Base-by-base conservation (phyloP, 2,113 vertebrate genomes). In the Ceyx cyanopectus region DNA sequence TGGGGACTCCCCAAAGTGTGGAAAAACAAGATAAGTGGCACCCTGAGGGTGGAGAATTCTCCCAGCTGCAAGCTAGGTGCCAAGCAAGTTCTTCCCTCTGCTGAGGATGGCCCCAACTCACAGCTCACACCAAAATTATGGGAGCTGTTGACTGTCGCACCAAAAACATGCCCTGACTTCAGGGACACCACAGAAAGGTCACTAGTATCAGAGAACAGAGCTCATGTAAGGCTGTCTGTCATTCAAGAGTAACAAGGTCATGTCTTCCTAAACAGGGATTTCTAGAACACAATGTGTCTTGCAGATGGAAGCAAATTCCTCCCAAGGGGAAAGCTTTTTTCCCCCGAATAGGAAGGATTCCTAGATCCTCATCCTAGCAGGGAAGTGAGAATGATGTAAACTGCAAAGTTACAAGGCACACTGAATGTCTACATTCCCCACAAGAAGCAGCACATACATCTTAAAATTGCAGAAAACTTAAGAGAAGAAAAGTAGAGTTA, bases 61-160 rank as follows among this genome's bases (percentile, higher is more conserved):
- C 20, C 17, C 19, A 67, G 12, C 29, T 34, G 48, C 0, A 1
- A 13, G 2, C 3, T 48, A 12, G 13, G 12, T 53, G 56, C 6
- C 1, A 2, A 37, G 7, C 18, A 61, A 73, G 14, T 60, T 65
- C 22, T 17, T 43, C 7, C 1, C 3, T 5, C 17, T 68, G 16
- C 22, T 46, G 14, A 56, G 41, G 21, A 11, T 0, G 10, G 14
- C 1, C 29, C 27, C 8, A 17, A 5, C 29, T 56, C 0, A 0
- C 27, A 53, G 41, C 26, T 89, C 27, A 26, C 45, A 12, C 4
- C 1, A 1, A 2, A n/a, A 9, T 67, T 45, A 45, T 0, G 0
- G 20, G 5, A 58, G 3, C 19, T 37, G 48, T 23, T 54, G 41
- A 29, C 7, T 50, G 37, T 15, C 4, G 2, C 37, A 53, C 2